Conservation (phyloP, 2,888 invertebrate genomes). For the Temnothorax unifasciatus region DNA sequence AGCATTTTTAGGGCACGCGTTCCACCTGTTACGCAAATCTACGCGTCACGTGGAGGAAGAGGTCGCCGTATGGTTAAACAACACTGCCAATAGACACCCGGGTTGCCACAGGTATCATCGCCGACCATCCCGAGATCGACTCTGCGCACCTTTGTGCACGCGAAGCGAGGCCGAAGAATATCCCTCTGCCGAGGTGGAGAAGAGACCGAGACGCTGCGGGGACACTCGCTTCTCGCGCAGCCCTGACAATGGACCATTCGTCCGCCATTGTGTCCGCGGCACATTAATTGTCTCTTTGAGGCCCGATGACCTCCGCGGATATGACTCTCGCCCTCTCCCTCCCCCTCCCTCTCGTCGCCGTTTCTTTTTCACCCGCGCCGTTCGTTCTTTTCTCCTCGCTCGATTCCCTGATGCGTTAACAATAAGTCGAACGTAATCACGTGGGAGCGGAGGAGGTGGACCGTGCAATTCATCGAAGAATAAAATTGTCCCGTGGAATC, state of each 20-base stretch:
- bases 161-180: slow-evolving; percentile 65
- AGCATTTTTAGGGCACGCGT: slow-evolving; percentile 73
- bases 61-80: slow-evolving; percentile 62
- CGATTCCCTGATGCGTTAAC: slow-evolving; percentile 20
- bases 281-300: slow-evolving; percentile 85
- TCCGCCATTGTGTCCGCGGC: slow-evolving; percentile 81
- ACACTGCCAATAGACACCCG: slow-evolving; percentile 61
- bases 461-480: slow-evolving; percentile 51
- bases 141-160: slow-evolving; percentile 69
- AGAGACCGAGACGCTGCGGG: slow-evolving; percentile 77
- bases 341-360: not conserved
- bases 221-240: slow-evolving; percentile 79
- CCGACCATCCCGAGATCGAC: slow-evolving; percentile 53
- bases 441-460: slow-evolving; percentile 38
- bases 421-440: slow-evolving; percentile 39
- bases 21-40: slow-evolving; percentile 65
- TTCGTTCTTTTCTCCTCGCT: slow-evolving; percentile 38
- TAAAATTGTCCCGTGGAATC: slow-evolving; percentile 55
- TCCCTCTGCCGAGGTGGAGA: slow-evolving; percentile 76
- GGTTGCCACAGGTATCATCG: slow-evolving; percentile 51
- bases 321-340: slow-evolving; percentile 56
- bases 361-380: slow-evolving; percentile 38
- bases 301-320: slow-evolving; percentile 82
- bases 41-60: slow-evolving; percentile 65
- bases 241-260: slow-evolving; percentile 82